phyloP scores from a whole-genome alignment of 2,113 vertebrate species.

The Equus przewalskii region DNA sequence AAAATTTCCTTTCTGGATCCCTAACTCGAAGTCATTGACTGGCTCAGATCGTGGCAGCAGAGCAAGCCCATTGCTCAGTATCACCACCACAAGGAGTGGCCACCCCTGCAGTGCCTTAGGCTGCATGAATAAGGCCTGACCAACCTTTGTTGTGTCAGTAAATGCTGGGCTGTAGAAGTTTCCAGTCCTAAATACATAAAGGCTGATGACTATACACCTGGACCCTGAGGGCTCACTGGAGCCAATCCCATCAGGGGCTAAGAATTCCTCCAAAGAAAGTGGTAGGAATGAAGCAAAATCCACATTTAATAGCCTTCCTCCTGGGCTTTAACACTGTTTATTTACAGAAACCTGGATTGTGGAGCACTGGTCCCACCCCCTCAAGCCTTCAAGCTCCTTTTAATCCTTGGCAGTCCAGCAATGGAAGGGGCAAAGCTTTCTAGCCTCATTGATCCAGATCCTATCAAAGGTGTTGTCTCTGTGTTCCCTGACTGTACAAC shows the following conservation, averaged over 20 bases:
- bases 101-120: neutral
- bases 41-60: too few relatives aligned
- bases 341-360: neutral
- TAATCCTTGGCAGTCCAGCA: neutral
- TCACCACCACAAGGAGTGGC: neutral
- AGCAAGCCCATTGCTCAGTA: too few relatives aligned
- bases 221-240: neutral
- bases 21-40: too few relatives aligned
- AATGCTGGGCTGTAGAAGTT: neutral
- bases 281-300: neutral
- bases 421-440: neutral
- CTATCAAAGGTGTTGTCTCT: neutral
- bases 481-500: neutral
- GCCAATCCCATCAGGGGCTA: constrained; percentile 26
- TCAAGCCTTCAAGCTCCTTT: neutral
- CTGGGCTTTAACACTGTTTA: neutral
- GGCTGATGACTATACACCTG: neutral
- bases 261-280: constrained; percentile 16
- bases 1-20: too few relatives aligned
- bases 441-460: neutral
- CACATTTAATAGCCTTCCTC: neutral
- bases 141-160: neutral
- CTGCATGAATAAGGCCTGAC: neutral
- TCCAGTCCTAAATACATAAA: constrained; percentile 21
- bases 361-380: neutral